Base-by-base conservation (phyloP, 2,888 invertebrate genomes). In the Tachina lurida region DNA sequence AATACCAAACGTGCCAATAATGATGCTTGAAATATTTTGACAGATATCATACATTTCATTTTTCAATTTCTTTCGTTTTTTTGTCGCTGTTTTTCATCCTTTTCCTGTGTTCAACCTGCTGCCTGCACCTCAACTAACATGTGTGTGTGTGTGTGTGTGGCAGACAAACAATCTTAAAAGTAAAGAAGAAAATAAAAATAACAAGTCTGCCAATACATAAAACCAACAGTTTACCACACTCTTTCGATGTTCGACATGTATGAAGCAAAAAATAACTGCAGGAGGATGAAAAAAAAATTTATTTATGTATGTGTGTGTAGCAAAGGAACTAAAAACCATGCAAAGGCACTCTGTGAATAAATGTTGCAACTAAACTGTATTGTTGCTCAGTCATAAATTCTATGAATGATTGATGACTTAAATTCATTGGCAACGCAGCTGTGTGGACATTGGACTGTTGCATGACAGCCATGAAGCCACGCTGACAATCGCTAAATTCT, bases 1-100 rank as follows among this genome's bases (percentile, higher is more conserved):
- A 86, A 86, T 86, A 86, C 75, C 67, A 76, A 86, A 86, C 78
- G 83, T 86, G 83, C 85, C 82, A 83, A 86, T 86, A 83, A 86
- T 86, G 86, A 79, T 79, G 75, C 83, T 83, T 79, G 71, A 83
- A 83, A 86, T 79, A 86, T 86, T 86, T 83, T 83, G 74, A 79
- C 79, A 86, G 83, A 76, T 75, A 73, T 86, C 75, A 78, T 77
- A 78, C 77, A 54, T 83, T 77, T 60, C 73, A 54, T 47, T 54
- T 73, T 63, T 15, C 45, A 45, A 45, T 31, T 71, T 43, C 62
- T 54, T 7, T n/a, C 19, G 19, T n/a, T 13, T 31, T 31, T 43
- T 17, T 47, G 45, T 49, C 13, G 10, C 19, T 45, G 12, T 13
- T 17, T 58, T 71, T 13, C 22, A 45, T 41, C n/a, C 45, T 45